phyloP scores from a whole-genome alignment of 2,113 vertebrate genomes.

The Aegithalos caudatus region DNA sequence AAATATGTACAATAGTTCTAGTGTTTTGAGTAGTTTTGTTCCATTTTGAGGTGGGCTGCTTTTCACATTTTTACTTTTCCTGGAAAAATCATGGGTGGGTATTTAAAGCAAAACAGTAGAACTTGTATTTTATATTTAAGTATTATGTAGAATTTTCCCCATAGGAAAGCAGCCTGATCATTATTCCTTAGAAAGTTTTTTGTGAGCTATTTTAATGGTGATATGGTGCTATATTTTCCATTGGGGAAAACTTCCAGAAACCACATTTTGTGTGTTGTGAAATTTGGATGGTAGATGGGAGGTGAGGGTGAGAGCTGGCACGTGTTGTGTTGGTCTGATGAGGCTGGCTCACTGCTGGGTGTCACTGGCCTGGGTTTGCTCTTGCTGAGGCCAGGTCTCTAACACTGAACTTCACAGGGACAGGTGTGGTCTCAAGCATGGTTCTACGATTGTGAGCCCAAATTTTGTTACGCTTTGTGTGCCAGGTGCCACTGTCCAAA shows the following conservation, averaged over 20 bases:
- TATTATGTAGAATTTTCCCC: background rate
- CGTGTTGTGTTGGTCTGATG: rapidly evolving
- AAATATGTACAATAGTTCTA: background rate
- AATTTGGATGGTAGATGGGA: background rate
- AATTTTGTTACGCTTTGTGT: background rate
- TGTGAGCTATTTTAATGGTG: background rate
- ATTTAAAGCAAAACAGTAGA: background rate
- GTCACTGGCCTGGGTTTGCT: background rate
- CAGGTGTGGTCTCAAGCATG: rapidly evolving
- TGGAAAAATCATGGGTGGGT: background rate
- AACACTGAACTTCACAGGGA: background rate
- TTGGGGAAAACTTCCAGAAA: background rate
- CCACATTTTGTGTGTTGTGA: background rate
- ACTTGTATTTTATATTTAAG: background rate
- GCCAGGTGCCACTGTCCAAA: background rate
- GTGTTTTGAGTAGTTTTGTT: background rate
- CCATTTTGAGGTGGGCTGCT: background rate
- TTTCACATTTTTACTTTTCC: background rate
- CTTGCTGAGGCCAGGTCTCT: background rate
- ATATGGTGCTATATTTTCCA: background rate
- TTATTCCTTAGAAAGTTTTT: background rate
- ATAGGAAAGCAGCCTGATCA: background rate
- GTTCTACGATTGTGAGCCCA: rapidly evolving
- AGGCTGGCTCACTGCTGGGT: background rate
- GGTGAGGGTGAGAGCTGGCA: background rate